Base-by-base conservation (phyloP, 2,888 invertebrate genomes). In the Rotaria macrura region DNA sequence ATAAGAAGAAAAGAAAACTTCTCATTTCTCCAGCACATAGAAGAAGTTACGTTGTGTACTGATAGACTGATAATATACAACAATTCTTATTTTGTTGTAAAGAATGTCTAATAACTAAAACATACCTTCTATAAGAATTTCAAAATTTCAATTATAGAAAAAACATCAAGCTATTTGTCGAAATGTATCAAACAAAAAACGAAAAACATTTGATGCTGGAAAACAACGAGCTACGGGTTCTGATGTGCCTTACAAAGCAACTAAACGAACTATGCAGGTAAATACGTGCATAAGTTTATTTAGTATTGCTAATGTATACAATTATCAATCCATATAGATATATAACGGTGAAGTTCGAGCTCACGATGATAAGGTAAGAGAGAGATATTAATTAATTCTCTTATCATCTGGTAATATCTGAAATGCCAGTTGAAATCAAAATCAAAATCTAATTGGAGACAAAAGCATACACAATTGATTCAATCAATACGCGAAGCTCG, bases 391-490 rank as follows among this genome's bases (percentile, higher is more conserved):
- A 43, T 43, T 43, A 17, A 49, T 49, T 49, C 14, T 49, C 12
- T 17, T 17, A 49, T 49, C 12, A 49, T 49, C n/a, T 10, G 52
- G 52, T 1, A 55, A 20, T 52, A 20, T 85, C 57, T 52, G 23
- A 1, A 54, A 54, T 87, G 87, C 43, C 87, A 90, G 89, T 79
- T 43, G 17, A 84, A 87, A 25, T 88, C 88, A 4, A 89, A 89
- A 84, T 90, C 90, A 84, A 92, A 91, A 88, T 89, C 89, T 88
- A 94, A 94, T 91, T 98, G 98, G 98, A 93, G 96, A 7, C 93
- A 94, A 90, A 95, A 96, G 88, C 98, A 98, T 92, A 94, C 95
- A 90, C 95, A 96, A 89, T 97, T 98, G 91, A 95, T 97, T 88
- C 93, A 93, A 87, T 94, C 96, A 3, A 96, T 98, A 87, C 93